These are phyloP conservation scores for Todiramphus saurophagus DNA, from an alignment of 2,113 vertebrate species.

Conservation along the genomic window DNA sequence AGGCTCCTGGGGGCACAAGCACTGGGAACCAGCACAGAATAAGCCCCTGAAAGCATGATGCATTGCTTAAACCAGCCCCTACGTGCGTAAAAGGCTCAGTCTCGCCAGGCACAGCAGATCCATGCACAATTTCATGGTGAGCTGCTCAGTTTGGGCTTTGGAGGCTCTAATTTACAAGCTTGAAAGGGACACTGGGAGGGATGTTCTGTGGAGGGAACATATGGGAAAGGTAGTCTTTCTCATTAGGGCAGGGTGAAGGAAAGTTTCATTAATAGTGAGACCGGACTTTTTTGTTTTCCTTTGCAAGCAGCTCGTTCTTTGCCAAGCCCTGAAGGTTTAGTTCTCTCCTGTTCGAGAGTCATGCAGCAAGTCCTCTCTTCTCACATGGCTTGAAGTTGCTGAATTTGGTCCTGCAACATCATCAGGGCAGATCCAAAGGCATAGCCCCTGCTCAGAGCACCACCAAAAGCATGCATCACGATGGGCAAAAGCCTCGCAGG, in stretches of 20 bases:
- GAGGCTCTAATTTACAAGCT: not conserved
- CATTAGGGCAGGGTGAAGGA: not conserved
- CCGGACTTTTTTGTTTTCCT: not conserved
- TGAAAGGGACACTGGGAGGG: not conserved
- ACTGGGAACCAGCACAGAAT: not conserved
- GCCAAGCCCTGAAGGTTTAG: not conserved
- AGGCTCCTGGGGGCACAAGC: not conserved
- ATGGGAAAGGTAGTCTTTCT: not conserved
- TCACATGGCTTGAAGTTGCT: not conserved
- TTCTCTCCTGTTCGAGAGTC: accelerated
- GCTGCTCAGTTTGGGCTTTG: not conserved
- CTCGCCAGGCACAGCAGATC: not conserved
- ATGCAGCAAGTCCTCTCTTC: not conserved
- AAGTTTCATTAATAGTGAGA: not conserved
- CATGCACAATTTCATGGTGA: not conserved
- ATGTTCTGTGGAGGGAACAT: not conserved
- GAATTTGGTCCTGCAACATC: not conserved
- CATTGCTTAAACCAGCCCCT: not conserved
- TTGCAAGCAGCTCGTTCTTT: not conserved
- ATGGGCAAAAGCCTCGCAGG: not conserved
- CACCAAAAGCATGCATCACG: not conserved
- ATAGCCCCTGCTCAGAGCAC: not conserved
- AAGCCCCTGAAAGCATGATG: not conserved
- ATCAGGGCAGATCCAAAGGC: not conserved
- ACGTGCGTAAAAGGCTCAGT: not conserved